Percentiles rank a stretch among this genome's conserved stretches.
Conservation (phyloP, 2,888 invertebrate species). For the Lutraria lutraria region DNA sequence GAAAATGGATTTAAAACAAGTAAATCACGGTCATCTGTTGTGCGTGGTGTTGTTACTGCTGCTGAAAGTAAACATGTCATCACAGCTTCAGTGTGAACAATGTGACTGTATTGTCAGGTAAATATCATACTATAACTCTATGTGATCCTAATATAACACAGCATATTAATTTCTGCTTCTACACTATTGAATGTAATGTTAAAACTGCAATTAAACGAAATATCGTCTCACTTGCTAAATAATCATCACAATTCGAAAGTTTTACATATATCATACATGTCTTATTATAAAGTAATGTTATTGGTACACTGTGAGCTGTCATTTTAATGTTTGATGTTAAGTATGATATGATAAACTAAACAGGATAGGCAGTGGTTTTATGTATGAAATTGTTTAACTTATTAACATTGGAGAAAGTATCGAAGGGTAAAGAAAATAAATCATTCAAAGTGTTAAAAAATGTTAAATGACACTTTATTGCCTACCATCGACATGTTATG, state of each 20-base stretch:
- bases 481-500: too few species aligned
- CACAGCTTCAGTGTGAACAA: constrained; percentile 57
- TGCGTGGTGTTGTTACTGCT: constrained; percentile 18
- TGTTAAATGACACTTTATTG: too few species aligned
- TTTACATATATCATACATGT: too few species aligned
- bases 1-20: constrained; percentile 9
- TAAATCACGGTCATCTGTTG: neutral
- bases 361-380: too few species aligned
- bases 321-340: too few species aligned
- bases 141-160: neutral
- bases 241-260: neutral
- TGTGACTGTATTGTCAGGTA: constrained; percentile 76
- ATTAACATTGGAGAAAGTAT: too few species aligned
- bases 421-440: too few species aligned
- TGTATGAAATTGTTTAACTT: too few species aligned
- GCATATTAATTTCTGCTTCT: neutral
- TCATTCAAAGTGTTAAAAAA: too few species aligned
- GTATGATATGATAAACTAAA: too few species aligned
- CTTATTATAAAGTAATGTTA: too few species aligned
- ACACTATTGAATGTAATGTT: neutral
- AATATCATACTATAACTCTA: neutral
- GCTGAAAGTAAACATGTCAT: constrained; percentile 40
- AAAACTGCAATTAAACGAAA: neutral
- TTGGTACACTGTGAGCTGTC: too few species aligned
- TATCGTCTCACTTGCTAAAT: neutral